These are phyloP conservation scores for Drosophila monieri DNA, from an alignment of 2,888 invertebrate genomes.

Conservation along the genomic window DNA sequence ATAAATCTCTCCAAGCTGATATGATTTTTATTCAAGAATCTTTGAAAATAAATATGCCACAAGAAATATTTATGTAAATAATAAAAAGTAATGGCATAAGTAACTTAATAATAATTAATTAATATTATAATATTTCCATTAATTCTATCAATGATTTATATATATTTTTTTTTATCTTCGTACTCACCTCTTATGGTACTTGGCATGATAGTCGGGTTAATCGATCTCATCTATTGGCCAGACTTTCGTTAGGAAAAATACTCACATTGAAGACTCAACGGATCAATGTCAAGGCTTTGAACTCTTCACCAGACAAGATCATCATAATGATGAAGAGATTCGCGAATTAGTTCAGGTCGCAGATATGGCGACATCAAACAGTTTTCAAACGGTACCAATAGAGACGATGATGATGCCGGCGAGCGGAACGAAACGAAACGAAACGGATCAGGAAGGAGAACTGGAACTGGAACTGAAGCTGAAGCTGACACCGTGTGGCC, in stretches of 20 bases:
- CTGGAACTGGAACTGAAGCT: not conserved
- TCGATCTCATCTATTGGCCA: slow-evolving; percentile 54
- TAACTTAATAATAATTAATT: no score
- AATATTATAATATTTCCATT: not conserved
- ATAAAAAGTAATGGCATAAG: no score
- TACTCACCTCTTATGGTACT: slow-evolving; percentile 83
- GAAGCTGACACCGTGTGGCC: not conserved
- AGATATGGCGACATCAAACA: slow-evolving; percentile 39
- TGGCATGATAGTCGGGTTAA: slow-evolving; percentile 79
- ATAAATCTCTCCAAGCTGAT: no score
- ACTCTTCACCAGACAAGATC: slow-evolving; percentile 21
- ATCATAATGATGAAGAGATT: slow-evolving; percentile 20
- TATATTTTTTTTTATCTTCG: not conserved
- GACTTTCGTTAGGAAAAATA: slow-evolving; percentile 12
- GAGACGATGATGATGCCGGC: slow-evolving; percentile 27
- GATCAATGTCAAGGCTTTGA: slow-evolving; percentile 31
- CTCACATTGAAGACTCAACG: slow-evolving; percentile 7
- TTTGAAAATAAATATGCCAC: no score
- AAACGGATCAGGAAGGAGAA: slow-evolving; percentile 21
- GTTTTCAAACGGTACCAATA: slow-evolving; percentile 67
- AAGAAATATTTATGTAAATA: no score
- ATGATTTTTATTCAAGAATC: no score
- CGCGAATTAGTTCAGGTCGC: slow-evolving; percentile 45
- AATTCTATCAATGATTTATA: not conserved
- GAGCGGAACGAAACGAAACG: slow-evolving; percentile 17